These are phyloP conservation scores for Phocoena sinus DNA, from an alignment of 2,113 vertebrate genomes.

Conservation along the genomic window DNA sequence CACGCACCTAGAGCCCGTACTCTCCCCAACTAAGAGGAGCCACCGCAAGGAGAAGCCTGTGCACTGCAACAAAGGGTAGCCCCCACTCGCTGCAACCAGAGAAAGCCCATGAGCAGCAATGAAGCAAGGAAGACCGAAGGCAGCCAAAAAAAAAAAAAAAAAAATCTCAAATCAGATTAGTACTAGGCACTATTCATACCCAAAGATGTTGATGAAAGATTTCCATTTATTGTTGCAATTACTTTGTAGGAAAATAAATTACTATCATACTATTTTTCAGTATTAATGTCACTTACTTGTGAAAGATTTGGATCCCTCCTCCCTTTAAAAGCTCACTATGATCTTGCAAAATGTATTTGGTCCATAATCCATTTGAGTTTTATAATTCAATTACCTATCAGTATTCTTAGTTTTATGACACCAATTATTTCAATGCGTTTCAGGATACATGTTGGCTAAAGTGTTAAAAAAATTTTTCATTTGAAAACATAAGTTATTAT, in stretches of 20 bases:
- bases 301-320: neutral
- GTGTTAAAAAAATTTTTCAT: neutral
- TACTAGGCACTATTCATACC: neutral
- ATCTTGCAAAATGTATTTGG: neutral
- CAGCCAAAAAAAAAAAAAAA: neutral
- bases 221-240: neutral
- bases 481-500: neutral
- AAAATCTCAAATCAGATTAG: constrained; percentile 36
- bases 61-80: no score
- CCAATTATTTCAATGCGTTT: neutral
- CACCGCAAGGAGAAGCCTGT: no score
- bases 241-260: neutral
- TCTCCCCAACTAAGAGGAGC: no score
- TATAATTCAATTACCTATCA: neutral
- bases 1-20: no score
- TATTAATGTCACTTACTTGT: neutral
- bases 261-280: neutral
- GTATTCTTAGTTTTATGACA: neutral
- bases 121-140: no score
- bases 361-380: neutral
- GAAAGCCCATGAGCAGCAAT: no score
- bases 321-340: neutral
- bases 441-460: neutral
- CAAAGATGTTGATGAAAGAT: neutral
- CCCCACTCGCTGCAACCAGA: no score